Conservation (phyloP, 2,797 vertebrate genomes). For the Pampus argenteus region DNA sequence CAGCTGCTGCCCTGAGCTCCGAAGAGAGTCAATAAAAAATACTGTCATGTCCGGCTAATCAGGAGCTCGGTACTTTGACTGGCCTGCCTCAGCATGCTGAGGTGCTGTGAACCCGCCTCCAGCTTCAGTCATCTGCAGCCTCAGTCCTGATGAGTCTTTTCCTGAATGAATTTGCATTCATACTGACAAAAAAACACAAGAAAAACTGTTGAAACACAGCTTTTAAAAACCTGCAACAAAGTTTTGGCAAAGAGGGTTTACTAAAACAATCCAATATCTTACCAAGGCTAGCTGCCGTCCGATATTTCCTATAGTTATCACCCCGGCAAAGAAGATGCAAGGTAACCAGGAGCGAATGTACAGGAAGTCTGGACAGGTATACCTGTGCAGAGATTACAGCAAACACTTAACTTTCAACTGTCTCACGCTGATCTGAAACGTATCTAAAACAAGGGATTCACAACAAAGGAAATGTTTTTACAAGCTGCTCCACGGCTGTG, state of each 20-base stretch:
- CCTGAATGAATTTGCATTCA: constrained; percentile 91
- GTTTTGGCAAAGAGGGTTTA: background rate
- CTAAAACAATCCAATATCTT: constrained; percentile 52
- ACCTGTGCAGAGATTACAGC: constrained; percentile 78
- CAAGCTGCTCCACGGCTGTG: no score
- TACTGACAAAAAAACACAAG: constrained; percentile 82
- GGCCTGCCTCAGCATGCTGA: constrained; percentile 17
- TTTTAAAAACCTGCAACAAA: background rate
- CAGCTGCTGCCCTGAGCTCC: background rate
- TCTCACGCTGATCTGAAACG: background rate
- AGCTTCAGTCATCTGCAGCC: constrained; percentile 26
- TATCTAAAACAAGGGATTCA: no score
- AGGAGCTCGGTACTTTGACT: constrained; percentile 14
- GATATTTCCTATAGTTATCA: constrained; percentile 98
- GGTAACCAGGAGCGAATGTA: constrained; percentile 98
- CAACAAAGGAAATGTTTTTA: no score
- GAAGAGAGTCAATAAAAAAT: constrained; percentile 44
- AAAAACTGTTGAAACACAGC: background rate
- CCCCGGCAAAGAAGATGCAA: constrained; percentile 97
- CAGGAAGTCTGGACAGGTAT: constrained; percentile 95
- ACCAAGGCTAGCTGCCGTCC: constrained; percentile 96
- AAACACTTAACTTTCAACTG: background rate
- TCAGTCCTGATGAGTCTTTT: constrained; percentile 95
- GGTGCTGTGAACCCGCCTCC: constrained; percentile 27
- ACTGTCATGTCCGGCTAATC: constrained; percentile 43